Conservation (phyloP, 2,888 invertebrate species). For the Anthrax anthrax region DNA sequence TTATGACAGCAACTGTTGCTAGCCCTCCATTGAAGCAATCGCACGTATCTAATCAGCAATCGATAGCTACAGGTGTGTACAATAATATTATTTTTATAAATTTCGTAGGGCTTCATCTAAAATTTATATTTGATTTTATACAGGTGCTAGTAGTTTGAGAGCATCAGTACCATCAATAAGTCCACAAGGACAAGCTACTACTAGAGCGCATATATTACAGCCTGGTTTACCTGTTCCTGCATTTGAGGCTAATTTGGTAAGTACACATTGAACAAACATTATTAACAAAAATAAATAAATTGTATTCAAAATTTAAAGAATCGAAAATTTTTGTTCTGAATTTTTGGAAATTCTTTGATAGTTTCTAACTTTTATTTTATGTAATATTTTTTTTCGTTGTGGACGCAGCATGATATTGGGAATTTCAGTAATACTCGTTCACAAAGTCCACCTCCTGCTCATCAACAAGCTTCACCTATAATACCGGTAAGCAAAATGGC, state of each 20-base stretch:
- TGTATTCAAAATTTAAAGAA: not conserved
- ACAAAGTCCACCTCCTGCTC: conserved; percentile 73
- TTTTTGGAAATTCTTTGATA: not conserved
- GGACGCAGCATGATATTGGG: conserved; percentile 45
- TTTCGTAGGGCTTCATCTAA: not conserved
- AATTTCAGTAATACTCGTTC: conserved; percentile 31
- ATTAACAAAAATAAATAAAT: not conserved
- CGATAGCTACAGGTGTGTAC: conserved; percentile 33
- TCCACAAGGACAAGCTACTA: conserved; percentile 43
- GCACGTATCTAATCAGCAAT: conserved; percentile 34
- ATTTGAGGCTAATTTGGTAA: conserved; percentile 58
- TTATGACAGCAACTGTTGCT: conserved; percentile 39
- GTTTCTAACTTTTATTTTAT: not conserved
- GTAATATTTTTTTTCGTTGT: conserved; percentile 4
- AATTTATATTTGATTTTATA: not conserved
- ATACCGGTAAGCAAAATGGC: conserved; percentile 42
- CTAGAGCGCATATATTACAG: conserved; percentile 39
- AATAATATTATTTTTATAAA: not conserved
- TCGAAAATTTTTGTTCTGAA: not conserved
- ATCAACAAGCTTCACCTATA: conserved; percentile 62
- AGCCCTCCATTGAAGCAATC: conserved; percentile 40
- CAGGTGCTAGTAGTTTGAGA: conserved; percentile 38
- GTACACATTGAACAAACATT: conserved; percentile 20
- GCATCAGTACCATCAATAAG: conserved; percentile 46
- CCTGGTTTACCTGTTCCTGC: conserved; percentile 44